phyloP scores from a whole-genome alignment of 2,113 vertebrate species.

The Oreochromis aureus region DNA sequence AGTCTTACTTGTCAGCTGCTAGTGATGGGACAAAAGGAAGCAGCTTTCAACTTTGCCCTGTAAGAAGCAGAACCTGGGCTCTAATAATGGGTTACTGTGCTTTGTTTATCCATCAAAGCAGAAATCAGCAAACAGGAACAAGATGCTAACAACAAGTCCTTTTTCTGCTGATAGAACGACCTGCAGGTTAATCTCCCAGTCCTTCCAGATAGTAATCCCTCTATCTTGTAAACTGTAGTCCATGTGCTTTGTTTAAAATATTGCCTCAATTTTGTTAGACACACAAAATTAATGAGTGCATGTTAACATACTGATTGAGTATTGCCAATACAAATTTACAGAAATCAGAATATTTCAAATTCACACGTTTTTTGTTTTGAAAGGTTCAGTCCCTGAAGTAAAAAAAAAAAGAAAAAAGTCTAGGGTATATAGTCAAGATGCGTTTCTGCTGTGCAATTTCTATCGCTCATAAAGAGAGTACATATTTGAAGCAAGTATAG shows the following conservation, averaged over 20 bases:
- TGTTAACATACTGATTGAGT: slow-evolving; percentile 54
- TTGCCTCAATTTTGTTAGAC: neutral
- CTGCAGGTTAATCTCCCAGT: neutral
- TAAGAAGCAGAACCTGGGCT: neutral
- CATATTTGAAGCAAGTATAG: slow-evolving; percentile 39
- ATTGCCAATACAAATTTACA: slow-evolving; percentile 65
- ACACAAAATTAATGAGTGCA: slow-evolving; percentile 10
- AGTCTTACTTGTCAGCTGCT: neutral
- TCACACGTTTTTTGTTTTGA: slow-evolving; percentile 29
- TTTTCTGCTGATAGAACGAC: neutral
- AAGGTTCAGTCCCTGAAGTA: slow-evolving; percentile 58
- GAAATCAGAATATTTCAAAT: slow-evolving; percentile 46
- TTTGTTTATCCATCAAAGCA: slow-evolving; percentile 15
- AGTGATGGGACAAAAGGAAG: neutral
- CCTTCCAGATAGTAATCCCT: neutral
- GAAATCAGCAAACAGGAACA: neutral
- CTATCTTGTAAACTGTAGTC: neutral
- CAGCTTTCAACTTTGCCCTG: neutral
- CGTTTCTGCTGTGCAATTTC: slow-evolving; percentile 51
- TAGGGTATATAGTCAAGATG: slow-evolving; percentile 51
- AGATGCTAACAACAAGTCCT: neutral
- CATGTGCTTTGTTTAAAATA: slow-evolving; percentile 14
- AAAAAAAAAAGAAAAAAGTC: slow-evolving; percentile 45
- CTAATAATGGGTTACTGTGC: slow-evolving; percentile 4
- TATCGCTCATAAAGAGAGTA: slow-evolving; percentile 42